Percentiles rank a stretch among this genome's conserved stretches.
These are phyloP conservation scores for Drosophila bifasciata DNA, from an alignment of 1,140 invertebrate species.

Conservation along the genomic window DNA sequence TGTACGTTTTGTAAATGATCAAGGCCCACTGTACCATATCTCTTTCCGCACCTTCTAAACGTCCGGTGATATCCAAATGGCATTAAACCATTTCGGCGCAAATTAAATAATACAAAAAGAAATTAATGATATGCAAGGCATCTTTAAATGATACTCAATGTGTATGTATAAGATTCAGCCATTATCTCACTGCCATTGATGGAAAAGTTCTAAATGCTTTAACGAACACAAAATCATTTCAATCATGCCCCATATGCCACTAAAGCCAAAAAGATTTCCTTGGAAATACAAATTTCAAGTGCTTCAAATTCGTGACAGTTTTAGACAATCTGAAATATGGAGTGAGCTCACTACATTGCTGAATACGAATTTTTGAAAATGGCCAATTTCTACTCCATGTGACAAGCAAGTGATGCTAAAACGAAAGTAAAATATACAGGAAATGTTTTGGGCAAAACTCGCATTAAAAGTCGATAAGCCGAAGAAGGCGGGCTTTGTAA, in stretches of 20 bases:
- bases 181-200: neutral
- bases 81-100: too few species aligned
- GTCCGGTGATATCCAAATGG: too few species aligned
- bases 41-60: too few species aligned
- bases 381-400: constrained; percentile 3
- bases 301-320: constrained; percentile 3
- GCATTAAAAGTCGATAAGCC: constrained; percentile 10
- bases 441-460: constrained; percentile 18
- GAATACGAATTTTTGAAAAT: constrained; percentile 3
- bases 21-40: too few species aligned
- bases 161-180: neutral
- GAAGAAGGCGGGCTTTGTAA: constrained; percentile 6
- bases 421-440: constrained; percentile 3
- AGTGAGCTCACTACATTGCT: neutral
- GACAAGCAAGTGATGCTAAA: constrained; percentile 2
- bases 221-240: constrained; percentile 8
- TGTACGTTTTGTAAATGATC: too few species aligned
- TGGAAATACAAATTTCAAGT: constrained; percentile 13
- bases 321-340: neutral
- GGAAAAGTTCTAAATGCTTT: constrained; percentile 11
- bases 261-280: too few species aligned
- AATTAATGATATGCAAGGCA: neutral
- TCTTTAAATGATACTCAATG: neutral
- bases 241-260: constrained; percentile 10
- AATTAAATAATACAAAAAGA: too few species aligned